phyloP scores from a whole-genome alignment of 2,888 invertebrate species.

The Drosophila formosana region DNA sequence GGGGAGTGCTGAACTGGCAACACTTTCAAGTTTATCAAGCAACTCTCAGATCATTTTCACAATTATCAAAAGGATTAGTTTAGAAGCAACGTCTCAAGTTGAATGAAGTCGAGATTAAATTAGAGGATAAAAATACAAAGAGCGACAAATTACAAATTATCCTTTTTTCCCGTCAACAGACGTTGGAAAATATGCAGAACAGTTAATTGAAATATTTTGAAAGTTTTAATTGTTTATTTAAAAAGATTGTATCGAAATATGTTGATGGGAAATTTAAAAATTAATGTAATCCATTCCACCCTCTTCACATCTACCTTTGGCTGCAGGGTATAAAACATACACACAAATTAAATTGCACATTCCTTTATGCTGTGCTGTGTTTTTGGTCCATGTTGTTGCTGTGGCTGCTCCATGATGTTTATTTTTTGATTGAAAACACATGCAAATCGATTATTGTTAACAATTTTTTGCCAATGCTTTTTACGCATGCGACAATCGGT shows the following conservation, averaged over 20 bases:
- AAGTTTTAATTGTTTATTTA: too few species aligned
- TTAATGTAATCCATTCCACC: neutral
- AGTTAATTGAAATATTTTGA: too few species aligned
- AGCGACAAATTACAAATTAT: too few species aligned
- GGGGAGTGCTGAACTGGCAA: neutral
- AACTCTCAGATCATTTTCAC: neutral
- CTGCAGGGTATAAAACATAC: constrained; percentile 41
- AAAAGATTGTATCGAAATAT: neutral
- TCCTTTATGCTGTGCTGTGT: constrained; percentile 39
- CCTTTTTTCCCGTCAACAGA: too few species aligned
- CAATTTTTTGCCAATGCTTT: constrained; percentile 63
- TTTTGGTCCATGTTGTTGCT: constrained; percentile 28
- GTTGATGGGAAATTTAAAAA: neutral
- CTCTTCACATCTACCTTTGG: neutral
- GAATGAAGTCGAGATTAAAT: too few species aligned
- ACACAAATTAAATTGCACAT: constrained; percentile 57
- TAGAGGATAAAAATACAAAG: too few species aligned
- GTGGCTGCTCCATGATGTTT: constrained; percentile 24
- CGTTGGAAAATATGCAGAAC: too few species aligned
- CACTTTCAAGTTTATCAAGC: neutral
- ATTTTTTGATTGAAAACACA: constrained; percentile 65
- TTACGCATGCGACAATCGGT: constrained; percentile 32
- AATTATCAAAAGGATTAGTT: neutral
- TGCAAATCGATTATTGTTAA: constrained; percentile 75
- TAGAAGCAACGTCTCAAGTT: neutral